Evolutionary conservation across 2,888 invertebrate species (phyloP).

Genomic region (Scaptomyza polygonia): DNA sequence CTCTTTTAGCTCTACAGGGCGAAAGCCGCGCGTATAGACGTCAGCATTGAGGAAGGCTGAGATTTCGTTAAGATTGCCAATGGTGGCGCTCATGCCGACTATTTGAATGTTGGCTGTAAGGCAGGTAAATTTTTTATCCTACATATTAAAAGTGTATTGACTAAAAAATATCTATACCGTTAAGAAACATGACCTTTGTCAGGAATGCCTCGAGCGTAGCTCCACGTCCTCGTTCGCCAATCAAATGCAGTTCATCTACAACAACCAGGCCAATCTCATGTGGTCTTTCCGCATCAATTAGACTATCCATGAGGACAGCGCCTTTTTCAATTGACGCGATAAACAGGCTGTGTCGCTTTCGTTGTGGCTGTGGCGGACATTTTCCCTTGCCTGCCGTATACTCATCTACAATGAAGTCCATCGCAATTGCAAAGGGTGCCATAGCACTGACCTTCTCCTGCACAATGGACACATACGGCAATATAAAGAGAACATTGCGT

Average conservation of each 20-base stretch:
- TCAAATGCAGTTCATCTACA: conserved; percentile 96
- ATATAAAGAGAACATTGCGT: conserved; percentile 93
- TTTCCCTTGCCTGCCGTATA: conserved; percentile 97
- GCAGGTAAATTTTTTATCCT: background rate
- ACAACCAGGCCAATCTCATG: conserved; percentile 91
- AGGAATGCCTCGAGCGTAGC: conserved; percentile 93
- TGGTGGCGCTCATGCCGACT: conserved; percentile 98
- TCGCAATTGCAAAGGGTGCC: conserved; percentile 93
- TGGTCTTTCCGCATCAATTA: conserved; percentile 91
- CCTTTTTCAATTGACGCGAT: conserved; percentile 98
- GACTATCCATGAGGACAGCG: conserved; percentile 91
- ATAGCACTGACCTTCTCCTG: conserved; percentile 93
- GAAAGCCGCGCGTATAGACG: conserved; percentile 92
- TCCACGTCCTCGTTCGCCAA: conserved; percentile 95
- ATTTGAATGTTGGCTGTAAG: conserved; percentile 89
- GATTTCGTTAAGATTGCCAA: conserved; percentile 94
- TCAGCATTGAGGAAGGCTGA: conserved; percentile 92
- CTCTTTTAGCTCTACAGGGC: conserved; percentile 94
- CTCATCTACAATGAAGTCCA: conserved; percentile 96
- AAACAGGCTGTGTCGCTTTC: conserved; percentile 91
- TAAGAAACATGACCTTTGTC: conserved; percentile 90
- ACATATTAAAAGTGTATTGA: background rate
- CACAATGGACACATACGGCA: conserved; percentile 98
- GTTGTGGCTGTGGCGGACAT: conserved; percentile 91
- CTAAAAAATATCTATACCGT: conserved; percentile 85